Evolutionary conservation across 2,888 invertebrate species (phyloP).

Genomic region (Drosophila koepferae): DNA sequence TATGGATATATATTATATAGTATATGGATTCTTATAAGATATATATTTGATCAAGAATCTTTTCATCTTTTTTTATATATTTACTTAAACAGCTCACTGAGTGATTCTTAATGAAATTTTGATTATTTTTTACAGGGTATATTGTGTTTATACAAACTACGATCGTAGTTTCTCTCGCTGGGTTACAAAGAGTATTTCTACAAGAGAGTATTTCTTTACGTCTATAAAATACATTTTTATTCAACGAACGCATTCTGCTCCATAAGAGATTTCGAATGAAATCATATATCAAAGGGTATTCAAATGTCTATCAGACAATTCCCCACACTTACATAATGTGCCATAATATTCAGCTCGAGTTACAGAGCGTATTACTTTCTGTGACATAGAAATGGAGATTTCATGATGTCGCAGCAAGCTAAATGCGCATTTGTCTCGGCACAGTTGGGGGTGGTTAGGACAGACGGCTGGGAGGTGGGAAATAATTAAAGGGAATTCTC

Average conservation of each 20-base stretch:
- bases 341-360: conserved; percentile 1
- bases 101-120: no score
- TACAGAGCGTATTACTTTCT: conserved; percentile 19
- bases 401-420: conserved; percentile 29
- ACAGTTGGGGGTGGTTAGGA: conserved; percentile 30
- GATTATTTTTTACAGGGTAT: no score
- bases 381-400: conserved; percentile 36
- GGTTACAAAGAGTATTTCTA: no score
- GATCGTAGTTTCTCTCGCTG: no score
- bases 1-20: background rate
- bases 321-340: background rate
- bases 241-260: background rate
- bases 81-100: no score
- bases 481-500: background rate
- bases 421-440: conserved; percentile 46
- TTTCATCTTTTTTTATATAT: no score
- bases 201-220: no score
- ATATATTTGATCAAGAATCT: no score
- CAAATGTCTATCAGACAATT: background rate
- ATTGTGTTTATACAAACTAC: no score
- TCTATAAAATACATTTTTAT: no score
- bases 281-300: background rate
- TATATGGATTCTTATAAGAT: background rate
- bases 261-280: background rate
- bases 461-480: background rate